Evolutionary conservation across 1,140 invertebrate genomes (phyloP), one percentile per base, ranked within the genome.

Genomic region (Steinernema khuongi): DNA sequence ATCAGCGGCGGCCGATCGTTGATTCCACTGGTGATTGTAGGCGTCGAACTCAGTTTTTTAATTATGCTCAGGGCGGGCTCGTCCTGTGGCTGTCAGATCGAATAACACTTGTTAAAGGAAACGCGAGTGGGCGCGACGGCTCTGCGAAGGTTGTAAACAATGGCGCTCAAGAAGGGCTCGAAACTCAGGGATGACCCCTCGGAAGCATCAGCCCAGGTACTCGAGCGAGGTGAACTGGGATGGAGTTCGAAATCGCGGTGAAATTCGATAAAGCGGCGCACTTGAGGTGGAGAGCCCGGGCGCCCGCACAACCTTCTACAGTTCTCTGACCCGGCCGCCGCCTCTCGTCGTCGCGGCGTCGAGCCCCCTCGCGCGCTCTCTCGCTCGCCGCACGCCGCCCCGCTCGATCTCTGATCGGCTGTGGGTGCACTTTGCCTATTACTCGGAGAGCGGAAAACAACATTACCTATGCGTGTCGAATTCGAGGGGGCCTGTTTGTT

Each of bases 401-500:
- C 26, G 32, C 28, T 22, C 43, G 29, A 70, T 41, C 69, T 41
- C 29, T 36, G 69, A 36, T 70, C 69, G 29, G 31, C 69, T 44
- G 36, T n/a, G 26, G 19, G n/a, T 70, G 32, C 26, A 70, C 69
- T 70, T 70, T 19, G 22, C 2, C 31, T 43, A 70, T 60, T 19
- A 31, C 70, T 72, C 71, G 17, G 26, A 22, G 26, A 70, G 22
- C 29, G 72, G 70, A 73, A 71, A 29, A 69, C n/a, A 69, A 76
- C 36, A 75, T 28, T 43, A 80, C 78, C 78, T 79, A 71, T 76
- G 81, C 22, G 78, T 79, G 71, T 79, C 78, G 67, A 79, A 81
- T 80, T 79, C 78, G 33, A 76, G 79, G 17, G 77, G n/a, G n/a
- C n/a, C n/a, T n/a, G n/a, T n/a, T n/a, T n/a, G n/a, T n/a, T n/a